These are phyloP conservation scores for Clitarchus hookeri DNA, from an alignment of 2,888 invertebrate species.

Conservation along the genomic window DNA sequence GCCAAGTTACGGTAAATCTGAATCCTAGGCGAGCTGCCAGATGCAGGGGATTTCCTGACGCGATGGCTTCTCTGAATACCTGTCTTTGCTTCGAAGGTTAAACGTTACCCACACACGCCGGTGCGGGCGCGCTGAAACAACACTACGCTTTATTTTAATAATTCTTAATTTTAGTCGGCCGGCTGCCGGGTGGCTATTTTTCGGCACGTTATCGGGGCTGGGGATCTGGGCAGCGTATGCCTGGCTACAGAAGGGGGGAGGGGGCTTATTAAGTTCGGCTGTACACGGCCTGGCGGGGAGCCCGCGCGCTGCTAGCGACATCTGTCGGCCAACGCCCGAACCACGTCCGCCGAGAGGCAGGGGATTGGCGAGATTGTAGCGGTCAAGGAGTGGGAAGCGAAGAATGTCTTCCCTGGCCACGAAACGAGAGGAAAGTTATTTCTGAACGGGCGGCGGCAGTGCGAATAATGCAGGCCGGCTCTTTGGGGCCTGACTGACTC, in stretches of 20 bases:
- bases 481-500: background rate
- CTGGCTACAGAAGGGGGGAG: background rate
- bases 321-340: background rate
- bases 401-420: background rate
- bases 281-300: background rate
- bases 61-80: too few relatives aligned
- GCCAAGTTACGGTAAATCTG: too few relatives aligned
- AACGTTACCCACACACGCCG: background rate
- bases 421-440: background rate
- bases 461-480: background rate
- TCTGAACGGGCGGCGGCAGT: background rate
- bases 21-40: too few relatives aligned
- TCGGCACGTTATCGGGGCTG: background rate
- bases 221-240: background rate
- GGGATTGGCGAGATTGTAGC: background rate
- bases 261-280: background rate
- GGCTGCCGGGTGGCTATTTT: background rate
- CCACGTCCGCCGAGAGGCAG: background rate
- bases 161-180: background rate
- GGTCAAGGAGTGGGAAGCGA: background rate
- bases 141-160: background rate
- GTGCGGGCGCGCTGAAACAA: background rate
- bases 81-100: background rate
- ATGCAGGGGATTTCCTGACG: too few relatives aligned
- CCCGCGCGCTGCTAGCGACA: background rate